Percentiles rank a stretch among this genome's conserved stretches.
phyloP scores from a whole-genome alignment of 1,140 invertebrate genomes.

The Dendroctonus ponderosae region DNA sequence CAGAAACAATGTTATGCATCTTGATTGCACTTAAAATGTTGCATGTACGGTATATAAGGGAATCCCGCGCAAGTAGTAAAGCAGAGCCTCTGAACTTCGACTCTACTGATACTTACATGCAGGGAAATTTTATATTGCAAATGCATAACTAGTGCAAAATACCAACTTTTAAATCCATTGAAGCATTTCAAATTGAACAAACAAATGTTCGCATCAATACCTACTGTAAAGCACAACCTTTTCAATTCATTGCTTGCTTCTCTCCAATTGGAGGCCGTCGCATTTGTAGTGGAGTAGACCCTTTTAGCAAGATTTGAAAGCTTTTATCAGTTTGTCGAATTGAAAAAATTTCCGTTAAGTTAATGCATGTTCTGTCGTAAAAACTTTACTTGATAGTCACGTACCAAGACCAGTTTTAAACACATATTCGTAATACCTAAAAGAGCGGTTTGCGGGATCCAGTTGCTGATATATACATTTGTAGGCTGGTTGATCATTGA shows the following conservation, averaged over 20 bases:
- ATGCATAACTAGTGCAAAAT: no score
- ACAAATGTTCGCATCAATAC: no score
- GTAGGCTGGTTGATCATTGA: slow-evolving; percentile 44
- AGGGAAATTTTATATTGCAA: no score
- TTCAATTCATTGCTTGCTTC: neutral
- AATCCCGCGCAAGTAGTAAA: no score
- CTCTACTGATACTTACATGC: no score
- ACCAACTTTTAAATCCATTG: no score
- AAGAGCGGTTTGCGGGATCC: slow-evolving; percentile 56
- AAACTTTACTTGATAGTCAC: neutral
- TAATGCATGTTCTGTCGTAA: neutral
- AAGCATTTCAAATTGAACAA: no score
- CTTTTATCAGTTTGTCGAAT: neutral
- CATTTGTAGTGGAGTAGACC: neutral
- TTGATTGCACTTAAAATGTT: no score
- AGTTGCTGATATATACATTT: slow-evolving; percentile 55
- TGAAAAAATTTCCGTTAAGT: neutral
- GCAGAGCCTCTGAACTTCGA: no score
- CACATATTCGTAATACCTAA: slow-evolving; percentile 47
- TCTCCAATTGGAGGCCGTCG: neutral
- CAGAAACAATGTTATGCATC: no score
- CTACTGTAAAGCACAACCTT: neutral
- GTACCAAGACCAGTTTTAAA: neutral
- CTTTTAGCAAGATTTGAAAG: slow-evolving; percentile 3
- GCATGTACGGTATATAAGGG: no score